phyloP scores from a whole-genome alignment of 1,140 invertebrate genomes.

The Acyrthosiphon pisum region DNA sequence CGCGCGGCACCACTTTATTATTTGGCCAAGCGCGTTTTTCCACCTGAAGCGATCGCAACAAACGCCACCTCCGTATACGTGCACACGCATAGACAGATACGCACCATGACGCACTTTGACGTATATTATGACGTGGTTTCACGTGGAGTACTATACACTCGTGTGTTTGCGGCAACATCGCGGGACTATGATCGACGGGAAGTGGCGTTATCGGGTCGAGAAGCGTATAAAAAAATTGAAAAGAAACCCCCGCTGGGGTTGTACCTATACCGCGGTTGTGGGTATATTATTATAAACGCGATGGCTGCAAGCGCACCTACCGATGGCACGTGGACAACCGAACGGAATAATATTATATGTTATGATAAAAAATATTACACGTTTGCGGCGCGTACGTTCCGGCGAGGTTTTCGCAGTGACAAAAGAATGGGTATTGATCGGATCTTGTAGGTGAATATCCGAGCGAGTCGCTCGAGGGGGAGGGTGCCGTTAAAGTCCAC shows the following conservation, averaged over 20 bases:
- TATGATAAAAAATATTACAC: not conserved
- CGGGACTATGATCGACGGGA: not conserved
- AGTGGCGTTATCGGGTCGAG: not conserved
- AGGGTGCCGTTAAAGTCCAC: conserved; percentile 56
- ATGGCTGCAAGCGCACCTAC: too few relatives aligned
- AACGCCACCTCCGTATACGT: not conserved
- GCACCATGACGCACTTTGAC: too few relatives aligned
- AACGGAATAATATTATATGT: not conserved
- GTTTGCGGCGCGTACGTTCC: not conserved
- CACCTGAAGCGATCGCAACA: not conserved
- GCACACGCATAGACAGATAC: not conserved
- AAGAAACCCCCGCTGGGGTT: not conserved
- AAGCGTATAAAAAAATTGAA: not conserved
- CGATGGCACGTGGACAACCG: not conserved
- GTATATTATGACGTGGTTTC: not conserved
- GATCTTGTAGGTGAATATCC: conserved; percentile 57
- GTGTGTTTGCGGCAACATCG: too few relatives aligned
- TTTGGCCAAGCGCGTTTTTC: not conserved
- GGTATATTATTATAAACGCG: too few relatives aligned
- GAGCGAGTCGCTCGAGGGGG: conserved; percentile 25
- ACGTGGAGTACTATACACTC: too few relatives aligned
- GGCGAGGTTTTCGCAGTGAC: conserved; percentile 45
- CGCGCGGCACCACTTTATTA: not conserved
- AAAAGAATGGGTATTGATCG: conserved; percentile 57
- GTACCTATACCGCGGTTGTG: too few relatives aligned